These are phyloP conservation scores for Odontothrips loti DNA, from an alignment of 2,888 invertebrate genomes.

Conservation along the genomic window DNA sequence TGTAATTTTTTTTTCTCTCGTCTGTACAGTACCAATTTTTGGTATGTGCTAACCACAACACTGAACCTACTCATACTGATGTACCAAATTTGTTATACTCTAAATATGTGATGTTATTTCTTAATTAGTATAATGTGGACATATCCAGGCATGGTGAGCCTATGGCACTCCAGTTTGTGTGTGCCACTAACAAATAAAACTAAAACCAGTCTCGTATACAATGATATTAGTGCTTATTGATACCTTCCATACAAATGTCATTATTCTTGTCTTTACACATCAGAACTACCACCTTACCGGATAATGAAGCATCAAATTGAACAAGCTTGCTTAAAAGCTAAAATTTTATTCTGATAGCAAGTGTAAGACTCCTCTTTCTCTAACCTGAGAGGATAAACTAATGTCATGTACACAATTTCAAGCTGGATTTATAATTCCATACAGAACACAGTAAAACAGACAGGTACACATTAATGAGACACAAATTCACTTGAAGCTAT, in stretches of 20 bases:
- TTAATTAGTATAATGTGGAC: constrained; percentile 27
- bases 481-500: constrained; percentile 63
- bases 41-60: constrained; percentile 26
- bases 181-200: constrained; percentile 26
- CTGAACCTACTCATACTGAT: constrained; percentile 19
- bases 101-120: constrained; percentile 25
- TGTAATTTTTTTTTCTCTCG: constrained; percentile 1
- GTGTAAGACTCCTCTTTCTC: neutral
- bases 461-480: constrained; percentile 43
- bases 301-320: neutral
- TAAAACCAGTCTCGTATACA: neutral
- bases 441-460: neutral
- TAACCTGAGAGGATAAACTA: neutral
- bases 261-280: neutral
- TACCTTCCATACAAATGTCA: neutral
- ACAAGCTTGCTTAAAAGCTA: neutral
- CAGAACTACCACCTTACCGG: neutral
- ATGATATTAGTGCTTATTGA: neutral
- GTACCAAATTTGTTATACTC: constrained; percentile 26
- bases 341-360: neutral
- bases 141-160: constrained; percentile 24
- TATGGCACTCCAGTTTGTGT: constrained; percentile 26
- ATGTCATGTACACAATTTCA: neutral
- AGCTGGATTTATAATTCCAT: neutral
- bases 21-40: constrained; percentile 17